Evolutionary conservation across 2,113 vertebrate species (phyloP).

Genomic region (Corynorhinus townsendii): DNA sequence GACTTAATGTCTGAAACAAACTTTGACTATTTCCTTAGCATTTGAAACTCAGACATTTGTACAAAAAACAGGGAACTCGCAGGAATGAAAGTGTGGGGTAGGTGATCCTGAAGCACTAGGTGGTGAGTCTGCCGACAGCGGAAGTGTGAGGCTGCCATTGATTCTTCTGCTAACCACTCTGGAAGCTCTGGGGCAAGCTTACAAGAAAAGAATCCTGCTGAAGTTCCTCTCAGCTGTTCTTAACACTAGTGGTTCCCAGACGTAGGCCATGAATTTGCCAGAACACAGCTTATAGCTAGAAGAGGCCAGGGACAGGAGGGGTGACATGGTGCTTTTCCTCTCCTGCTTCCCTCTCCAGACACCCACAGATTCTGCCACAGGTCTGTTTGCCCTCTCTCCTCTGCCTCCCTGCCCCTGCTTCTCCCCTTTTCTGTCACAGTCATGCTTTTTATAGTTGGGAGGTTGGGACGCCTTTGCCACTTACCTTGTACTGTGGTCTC

Average conservation of each 20-base stretch:
- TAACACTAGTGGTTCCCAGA: constrained; percentile 28
- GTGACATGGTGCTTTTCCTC: neutral
- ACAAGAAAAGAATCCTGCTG: neutral
- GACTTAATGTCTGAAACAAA: neutral
- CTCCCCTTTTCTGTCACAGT: neutral
- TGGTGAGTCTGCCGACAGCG: neutral
- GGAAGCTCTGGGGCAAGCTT: neutral
- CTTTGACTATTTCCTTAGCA: neutral
- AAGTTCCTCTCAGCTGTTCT: constrained; percentile 41
- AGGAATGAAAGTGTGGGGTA: fast-evolving
- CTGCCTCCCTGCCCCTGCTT: neutral
- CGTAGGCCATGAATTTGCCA: neutral
- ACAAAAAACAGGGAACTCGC: neutral
- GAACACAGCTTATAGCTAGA: neutral
- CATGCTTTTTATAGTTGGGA: neutral
- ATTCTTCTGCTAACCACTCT: neutral
- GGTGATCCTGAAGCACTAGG: neutral
- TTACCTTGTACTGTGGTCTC: neutral
- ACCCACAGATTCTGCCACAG: neutral
- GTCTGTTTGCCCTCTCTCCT: neutral
- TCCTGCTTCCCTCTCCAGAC: neutral
- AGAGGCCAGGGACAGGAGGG: neutral
- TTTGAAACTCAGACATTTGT: neutral
- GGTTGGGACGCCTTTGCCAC: neutral
- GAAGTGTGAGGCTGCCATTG: neutral